phyloP scores from a whole-genome alignment of 2,797 vertebrate species.

The Schizopygopsis malacanthus region DNA sequence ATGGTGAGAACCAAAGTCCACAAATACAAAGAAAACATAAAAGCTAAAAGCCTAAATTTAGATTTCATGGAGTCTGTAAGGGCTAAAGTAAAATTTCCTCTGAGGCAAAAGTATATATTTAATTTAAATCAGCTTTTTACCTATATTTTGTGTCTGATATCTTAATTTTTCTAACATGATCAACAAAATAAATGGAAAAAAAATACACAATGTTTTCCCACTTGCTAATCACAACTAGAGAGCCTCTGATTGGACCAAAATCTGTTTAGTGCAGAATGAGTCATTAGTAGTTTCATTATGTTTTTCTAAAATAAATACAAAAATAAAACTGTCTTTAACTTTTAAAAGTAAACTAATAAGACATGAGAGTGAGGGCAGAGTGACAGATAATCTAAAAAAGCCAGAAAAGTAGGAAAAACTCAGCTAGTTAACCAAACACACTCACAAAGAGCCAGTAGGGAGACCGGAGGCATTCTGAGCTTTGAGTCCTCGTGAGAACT shows the following conservation, averaged over 20 bases:
- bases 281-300: background rate
- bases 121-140: background rate
- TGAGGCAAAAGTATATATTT: background rate
- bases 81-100: background rate
- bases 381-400: background rate
- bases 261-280: background rate
- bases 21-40: no score
- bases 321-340: background rate
- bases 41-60: background rate
- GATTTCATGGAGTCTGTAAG: no score
- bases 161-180: background rate
- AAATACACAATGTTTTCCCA: background rate
- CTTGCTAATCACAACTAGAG: background rate
- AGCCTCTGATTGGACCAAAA: conserved; percentile 1
- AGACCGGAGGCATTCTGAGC: conserved; percentile 25
- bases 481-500: conserved; percentile 22
- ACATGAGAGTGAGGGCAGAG: background rate
- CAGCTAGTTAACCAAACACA: conserved; percentile 30
- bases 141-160: background rate
- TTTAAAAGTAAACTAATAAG: background rate
- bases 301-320: background rate
- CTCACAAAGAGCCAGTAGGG: conserved; percentile 22
- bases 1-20: no score
- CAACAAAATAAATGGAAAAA: background rate
- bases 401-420: conserved; percentile 24